Conservation (phyloP, 2,888 invertebrate genomes). For the Phengaris alcon region DNA sequence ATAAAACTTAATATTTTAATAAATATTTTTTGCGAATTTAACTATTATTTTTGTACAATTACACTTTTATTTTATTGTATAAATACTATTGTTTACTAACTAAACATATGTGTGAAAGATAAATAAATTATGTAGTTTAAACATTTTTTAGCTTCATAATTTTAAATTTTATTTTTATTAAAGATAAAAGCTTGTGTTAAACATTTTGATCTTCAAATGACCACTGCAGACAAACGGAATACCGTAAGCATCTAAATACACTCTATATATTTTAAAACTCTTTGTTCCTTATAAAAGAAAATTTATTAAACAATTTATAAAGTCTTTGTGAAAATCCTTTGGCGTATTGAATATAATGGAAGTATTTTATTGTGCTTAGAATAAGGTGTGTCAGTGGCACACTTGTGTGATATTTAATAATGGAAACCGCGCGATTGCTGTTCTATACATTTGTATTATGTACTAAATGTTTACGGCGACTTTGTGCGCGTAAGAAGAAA, state of each 20-base stretch:
- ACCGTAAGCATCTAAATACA: neutral
- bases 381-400: conserved; percentile 7
- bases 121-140: too few species aligned
- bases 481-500: too few species aligned
- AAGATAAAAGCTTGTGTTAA: neutral
- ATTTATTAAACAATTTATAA: conserved; percentile 21
- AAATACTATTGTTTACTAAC: too few species aligned
- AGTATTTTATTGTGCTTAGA: conserved; percentile 22
- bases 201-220: neutral
- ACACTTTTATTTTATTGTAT: too few species aligned
- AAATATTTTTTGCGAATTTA: too few species aligned
- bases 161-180: neutral
- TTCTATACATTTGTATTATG: too few species aligned
- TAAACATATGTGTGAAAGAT: too few species aligned
- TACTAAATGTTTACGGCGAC: too few species aligned
- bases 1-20: too few species aligned
- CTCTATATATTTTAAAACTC: conserved; percentile 3
- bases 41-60: too few species aligned
- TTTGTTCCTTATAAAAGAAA: conserved; percentile 1
- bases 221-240: neutral
- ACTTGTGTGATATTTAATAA: neutral
- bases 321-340: conserved; percentile 23
- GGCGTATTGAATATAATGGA: conserved; percentile 15
- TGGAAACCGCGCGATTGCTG: too few species aligned
- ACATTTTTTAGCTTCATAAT: neutral